Evolutionary conservation across 2,888 invertebrate genomes (phyloP).

Genomic region (Coremacera marginata): DNA sequence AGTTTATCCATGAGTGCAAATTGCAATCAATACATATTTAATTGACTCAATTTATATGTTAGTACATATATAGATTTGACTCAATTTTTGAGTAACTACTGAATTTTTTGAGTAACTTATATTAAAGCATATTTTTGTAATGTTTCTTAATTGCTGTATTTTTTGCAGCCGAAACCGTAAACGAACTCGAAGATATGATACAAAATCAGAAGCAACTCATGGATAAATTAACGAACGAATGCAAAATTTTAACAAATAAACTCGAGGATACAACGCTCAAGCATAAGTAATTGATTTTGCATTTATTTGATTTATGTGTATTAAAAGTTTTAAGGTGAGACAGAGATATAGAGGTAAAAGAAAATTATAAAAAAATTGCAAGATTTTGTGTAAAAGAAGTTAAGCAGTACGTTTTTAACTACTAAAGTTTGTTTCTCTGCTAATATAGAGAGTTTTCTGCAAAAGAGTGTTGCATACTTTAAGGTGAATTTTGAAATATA

Average conservation of each 20-base stretch:
- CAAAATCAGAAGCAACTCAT: slow-evolving; percentile 92
- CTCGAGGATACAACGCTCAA: slow-evolving; percentile 89
- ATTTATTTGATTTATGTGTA: neutral
- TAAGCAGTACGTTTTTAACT: no score
- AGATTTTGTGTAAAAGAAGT: no score
- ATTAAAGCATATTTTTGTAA: slow-evolving; percentile 26
- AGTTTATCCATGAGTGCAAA: slow-evolving; percentile 78
- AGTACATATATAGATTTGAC: neutral
- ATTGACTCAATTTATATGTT: neutral
- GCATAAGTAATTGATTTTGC: slow-evolving; percentile 78
- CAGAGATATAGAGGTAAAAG: neutral
- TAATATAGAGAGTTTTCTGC: no score
- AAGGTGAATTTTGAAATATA: no score
- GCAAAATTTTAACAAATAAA: slow-evolving; percentile 89
- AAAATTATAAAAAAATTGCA: no score
- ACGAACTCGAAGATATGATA: slow-evolving; percentile 90
- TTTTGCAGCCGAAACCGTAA: slow-evolving; percentile 87
- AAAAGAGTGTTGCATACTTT: no score
- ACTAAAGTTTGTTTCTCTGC: no score
- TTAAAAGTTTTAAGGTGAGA: neutral
- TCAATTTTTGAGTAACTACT: neutral
- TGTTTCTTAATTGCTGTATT: slow-evolving; percentile 47
- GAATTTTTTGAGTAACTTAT: neutral
- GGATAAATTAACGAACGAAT: slow-evolving; percentile 91
- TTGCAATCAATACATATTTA: neutral